Base-by-base conservation (phyloP, 2,888 invertebrate species). In the Agrochola macilenta region DNA sequence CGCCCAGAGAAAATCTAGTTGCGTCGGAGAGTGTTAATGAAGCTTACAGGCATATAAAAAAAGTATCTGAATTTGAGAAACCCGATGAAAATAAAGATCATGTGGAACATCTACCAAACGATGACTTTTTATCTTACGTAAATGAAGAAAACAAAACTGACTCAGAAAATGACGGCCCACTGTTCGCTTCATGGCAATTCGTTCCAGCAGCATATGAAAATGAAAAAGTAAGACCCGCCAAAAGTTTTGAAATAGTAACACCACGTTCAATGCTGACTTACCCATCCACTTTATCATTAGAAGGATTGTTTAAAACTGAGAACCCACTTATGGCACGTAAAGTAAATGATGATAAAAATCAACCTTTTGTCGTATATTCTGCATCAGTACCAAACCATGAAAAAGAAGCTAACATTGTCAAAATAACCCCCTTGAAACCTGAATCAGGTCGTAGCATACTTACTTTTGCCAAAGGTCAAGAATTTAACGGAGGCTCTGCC, bases 251-350 rank as follows among this genome's bases (percentile, higher is more conserved):
- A 83, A 90, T 95, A 60, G 92, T 95, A 1, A 96, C 96, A 9
- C 95, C 95, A 17, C 94, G 95, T 60, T 91, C 93, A 4, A 92
- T 93, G 90, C 84, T 91, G 1, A 95, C 93, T 14, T 97, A 98
- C 92, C 97, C 97, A 2, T 98, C 98, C 0, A 98, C 98, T 1
- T 97, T 98, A 82, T 94, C 98, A 20, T 92, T 98, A 83, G 97
- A 98, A 94, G 97, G 97, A 3, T 93, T 98, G 14, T 98, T 98
- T 88, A 97, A 97, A 91, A 97, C 97, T 76, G 95, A 97, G 90
- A 95, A 94, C 71, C 96, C 97, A 0, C 78, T 92, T 4, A 93
- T 89, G 81, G 93, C 93, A 8, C 93, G 91, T 79, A 94, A 94
- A 91, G 84, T 92, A 4, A 90, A 81, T 74, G 88, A 91, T 57